Evolutionary conservation across 2,113 vertebrate genomes (phyloP).

Genomic region (Phyllostomus discolor): DNA sequence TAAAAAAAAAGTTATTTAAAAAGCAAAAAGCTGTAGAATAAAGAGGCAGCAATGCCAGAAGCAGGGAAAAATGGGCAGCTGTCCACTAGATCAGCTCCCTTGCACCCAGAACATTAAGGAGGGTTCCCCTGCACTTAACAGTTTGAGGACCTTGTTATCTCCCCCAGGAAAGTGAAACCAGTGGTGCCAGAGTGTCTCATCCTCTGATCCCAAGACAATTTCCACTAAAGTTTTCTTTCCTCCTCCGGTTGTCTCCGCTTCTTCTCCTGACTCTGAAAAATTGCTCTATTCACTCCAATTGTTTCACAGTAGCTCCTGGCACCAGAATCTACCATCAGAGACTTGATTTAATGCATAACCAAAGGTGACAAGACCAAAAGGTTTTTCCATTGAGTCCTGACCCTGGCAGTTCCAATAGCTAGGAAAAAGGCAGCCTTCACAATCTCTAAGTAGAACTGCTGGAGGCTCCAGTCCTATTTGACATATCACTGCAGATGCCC

Average conservation of each 20-base stretch:
- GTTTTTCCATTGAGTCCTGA: not conserved
- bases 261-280: not conserved
- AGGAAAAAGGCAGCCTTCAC: not conserved
- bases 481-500: constrained; percentile 34
- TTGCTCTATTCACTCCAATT: not conserved
- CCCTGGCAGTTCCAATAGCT: not conserved
- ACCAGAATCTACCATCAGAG: not conserved
- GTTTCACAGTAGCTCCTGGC: not conserved
- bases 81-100: too few species aligned
- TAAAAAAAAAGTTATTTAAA: not conserved
- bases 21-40: not conserved
- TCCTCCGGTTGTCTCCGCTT: too few species aligned
- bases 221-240: not conserved
- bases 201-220: not conserved
- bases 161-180: not conserved
- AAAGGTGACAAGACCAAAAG: constrained; percentile 27
- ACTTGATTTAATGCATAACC: not conserved
- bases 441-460: not conserved
- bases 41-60: not conserved
- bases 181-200: too few species aligned
- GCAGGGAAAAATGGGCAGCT: not conserved
- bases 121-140: not conserved
- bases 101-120: not conserved
- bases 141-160: not conserved
- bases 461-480: not conserved